These are phyloP conservation scores for Diadumene lineata DNA, from an alignment of 92 coral and sea anemone genomes.

Conservation along the genomic window DNA sequence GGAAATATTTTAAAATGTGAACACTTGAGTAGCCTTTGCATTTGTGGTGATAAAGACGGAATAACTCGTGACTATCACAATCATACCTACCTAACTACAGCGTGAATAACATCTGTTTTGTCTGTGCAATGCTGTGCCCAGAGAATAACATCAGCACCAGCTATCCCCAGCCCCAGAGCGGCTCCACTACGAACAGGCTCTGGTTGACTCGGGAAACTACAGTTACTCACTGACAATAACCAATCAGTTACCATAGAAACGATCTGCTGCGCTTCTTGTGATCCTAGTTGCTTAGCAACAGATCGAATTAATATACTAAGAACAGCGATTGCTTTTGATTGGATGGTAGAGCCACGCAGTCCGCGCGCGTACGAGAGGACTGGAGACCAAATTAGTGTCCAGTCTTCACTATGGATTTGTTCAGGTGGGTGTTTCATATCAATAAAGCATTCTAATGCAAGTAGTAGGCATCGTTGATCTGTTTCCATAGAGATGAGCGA, in stretches of 20 bases:
- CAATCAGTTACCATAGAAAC: conserved; percentile 42
- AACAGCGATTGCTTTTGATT: conserved; percentile 50
- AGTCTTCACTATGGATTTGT: background rate
- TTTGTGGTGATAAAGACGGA: too few species aligned
- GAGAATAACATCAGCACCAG: conserved; percentile 35
- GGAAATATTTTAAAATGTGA: too few species aligned
- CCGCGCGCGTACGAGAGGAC: conserved; percentile 33
- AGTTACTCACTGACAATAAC: conserved; percentile 18
- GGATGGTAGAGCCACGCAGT: conserved; percentile 53
- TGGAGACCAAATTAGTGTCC: conserved; percentile 31
- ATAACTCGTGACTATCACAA: too few species aligned
- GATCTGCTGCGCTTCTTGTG: conserved; percentile 11
- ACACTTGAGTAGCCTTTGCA: too few species aligned
- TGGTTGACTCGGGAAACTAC: conserved; percentile 50
- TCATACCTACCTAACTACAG: background rate
- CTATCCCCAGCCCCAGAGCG: conserved; percentile 42
- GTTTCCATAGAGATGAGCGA: conserved; percentile 48
- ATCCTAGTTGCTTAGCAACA: background rate
- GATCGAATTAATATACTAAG: conserved; percentile 41
- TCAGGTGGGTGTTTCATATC: conserved; percentile 11
- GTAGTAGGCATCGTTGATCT: conserved; percentile 53
- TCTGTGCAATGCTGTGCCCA: conserved; percentile 9
- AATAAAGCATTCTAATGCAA: conserved; percentile 45
- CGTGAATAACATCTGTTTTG: background rate
- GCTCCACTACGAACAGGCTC: conserved; percentile 60